Evolutionary conservation across 2,797 vertebrate genomes (phyloP), one percentile per base, ranked within the genome.

Genomic region (Leucoraja ocellata): DNA sequence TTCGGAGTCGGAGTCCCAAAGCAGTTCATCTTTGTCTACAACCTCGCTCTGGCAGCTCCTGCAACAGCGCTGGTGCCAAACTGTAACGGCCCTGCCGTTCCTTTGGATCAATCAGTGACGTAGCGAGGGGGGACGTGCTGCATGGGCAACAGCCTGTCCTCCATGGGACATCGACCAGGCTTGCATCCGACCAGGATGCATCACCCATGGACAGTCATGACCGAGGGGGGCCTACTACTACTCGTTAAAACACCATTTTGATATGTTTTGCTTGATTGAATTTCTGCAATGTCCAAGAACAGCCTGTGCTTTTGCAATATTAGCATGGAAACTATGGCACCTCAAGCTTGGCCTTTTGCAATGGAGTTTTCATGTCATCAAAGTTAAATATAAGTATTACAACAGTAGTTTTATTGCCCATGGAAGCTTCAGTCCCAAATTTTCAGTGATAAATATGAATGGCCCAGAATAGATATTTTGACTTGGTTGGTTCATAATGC

Each of bases 291-390:
- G 16, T 36, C 46, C 81, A 84, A 54, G 81, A 84, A 84, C 81
- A 84, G 81, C 81, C 54, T 63, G 58, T 86, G 1, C 83, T 88
- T 61, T 88, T 63, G 68, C n/a, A 68, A 32, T 68, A 68, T 68
- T 88, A n/a, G 14, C 6, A 88, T 65, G 84, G 84, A 65, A 88
- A 65, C 84, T n/a, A 36, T 68, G 63, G n/a, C 84, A 88, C 28
- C 6, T 65, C 1, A 6, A 65, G 28, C 61, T n/a, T 68, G 84
- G 36, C 61, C 61, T 68, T 88, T 36, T 68, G 9, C 63, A 88
- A 36, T 68, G 63, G n/a, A 88, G 84, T 36, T 88, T 88, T 88
- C n/a, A 88, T 68, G 68, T 88, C 32, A 36, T 88, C 32, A 68
- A 88, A 88, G 54, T 86, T 23, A 86, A 65, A 63, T 21, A 28